These are phyloP conservation scores for Choristoneura rosaceana DNA, from an alignment of 2,888 invertebrate genomes.

Conservation along the genomic window DNA sequence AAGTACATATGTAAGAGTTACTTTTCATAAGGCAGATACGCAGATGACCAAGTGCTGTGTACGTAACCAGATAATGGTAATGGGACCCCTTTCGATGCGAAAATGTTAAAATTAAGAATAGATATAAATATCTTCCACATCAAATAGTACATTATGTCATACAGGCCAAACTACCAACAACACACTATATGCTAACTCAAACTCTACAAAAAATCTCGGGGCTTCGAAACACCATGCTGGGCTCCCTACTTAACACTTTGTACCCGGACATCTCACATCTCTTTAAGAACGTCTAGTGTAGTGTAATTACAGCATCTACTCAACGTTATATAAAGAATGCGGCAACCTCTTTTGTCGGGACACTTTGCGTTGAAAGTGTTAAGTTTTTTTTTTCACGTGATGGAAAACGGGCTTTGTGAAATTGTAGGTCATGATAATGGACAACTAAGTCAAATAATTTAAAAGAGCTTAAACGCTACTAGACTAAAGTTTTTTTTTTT, in stretches of 20 bases:
- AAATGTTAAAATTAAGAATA: too few relatives aligned
- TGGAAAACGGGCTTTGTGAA: background rate
- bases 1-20: too few relatives aligned
- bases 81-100: too few relatives aligned
- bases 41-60: too few relatives aligned
- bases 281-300: slow-evolving; percentile 10
- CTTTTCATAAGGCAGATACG: too few relatives aligned
- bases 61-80: too few relatives aligned
- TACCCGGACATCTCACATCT: background rate
- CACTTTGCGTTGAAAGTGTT: background rate
- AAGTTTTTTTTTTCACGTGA: background rate
- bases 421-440: background rate
- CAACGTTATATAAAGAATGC: slow-evolving; percentile 7
- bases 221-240: background rate
- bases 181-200: background rate
- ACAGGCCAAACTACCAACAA: too few relatives aligned
- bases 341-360: slow-evolving; percentile 9
- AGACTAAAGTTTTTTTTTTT: too few relatives aligned
- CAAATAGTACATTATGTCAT: too few relatives aligned
- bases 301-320: slow-evolving; percentile 19
- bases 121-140: too few relatives aligned
- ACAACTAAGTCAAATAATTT: too few relatives aligned
- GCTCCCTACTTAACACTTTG: background rate
- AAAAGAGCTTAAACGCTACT: too few relatives aligned
- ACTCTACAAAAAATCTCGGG: background rate